phyloP scores from a whole-genome alignment of 2,797 vertebrate genomes.

The Sciurus vulgaris region DNA sequence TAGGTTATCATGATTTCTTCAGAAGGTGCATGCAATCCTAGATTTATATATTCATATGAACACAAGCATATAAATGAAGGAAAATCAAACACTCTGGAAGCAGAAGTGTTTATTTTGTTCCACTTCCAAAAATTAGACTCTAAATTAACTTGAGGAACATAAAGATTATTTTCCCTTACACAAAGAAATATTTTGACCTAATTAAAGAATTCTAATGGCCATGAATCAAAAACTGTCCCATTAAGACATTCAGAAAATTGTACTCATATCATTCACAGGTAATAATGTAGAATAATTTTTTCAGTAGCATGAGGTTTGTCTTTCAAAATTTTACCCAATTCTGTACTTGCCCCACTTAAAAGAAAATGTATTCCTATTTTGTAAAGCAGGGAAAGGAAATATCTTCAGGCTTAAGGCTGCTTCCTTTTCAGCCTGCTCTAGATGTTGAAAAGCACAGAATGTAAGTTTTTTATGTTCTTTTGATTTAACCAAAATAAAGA shows the following conservation, averaged over 20 bases:
- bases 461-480: conserved; percentile 59
- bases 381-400: conserved; percentile 29
- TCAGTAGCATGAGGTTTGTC: not conserved
- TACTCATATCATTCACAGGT: not conserved
- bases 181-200: conserved; percentile 51
- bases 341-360: not conserved
- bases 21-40: not conserved
- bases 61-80: conserved; percentile 7
- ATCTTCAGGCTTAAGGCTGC: conserved; percentile 16
- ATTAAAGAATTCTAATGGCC: conserved; percentile 23
- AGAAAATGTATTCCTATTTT: conserved; percentile 19
- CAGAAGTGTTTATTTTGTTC: conserved; percentile 57
- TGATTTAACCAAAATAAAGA: conserved; percentile 70
- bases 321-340: conserved; percentile 46
- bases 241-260: conserved; percentile 45
- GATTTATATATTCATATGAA: conserved; percentile 20
- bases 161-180: conserved; percentile 38
- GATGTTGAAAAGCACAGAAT: conserved; percentile 50
- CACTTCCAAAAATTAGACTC: conserved; percentile 51
- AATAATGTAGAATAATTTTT: not conserved
- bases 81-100: conserved; percentile 52
- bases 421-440: conserved; percentile 25
- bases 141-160: conserved; percentile 60
- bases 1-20: not conserved
- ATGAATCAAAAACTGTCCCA: conserved; percentile 31